Evolutionary conservation across 2,888 invertebrate species (phyloP), one percentile per base, ranked within the genome.

Genomic region (Leptinotarsa haldemani): DNA sequence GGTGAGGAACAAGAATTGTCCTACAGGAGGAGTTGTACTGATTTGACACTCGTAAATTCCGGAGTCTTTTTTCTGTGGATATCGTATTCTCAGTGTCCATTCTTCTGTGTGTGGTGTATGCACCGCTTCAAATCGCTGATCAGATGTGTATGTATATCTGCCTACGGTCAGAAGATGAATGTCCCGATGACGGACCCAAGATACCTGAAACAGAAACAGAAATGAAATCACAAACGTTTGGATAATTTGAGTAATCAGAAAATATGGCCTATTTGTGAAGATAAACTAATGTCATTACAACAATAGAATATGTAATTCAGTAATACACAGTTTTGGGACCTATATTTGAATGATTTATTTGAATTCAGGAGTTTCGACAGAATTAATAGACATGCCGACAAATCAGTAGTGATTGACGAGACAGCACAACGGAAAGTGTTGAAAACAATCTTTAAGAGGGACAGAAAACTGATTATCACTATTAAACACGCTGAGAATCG

Each of bases 31-130:
- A 77, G 96, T 96, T 69, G 96, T 96, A 81, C 95, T 95, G 86
- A 96, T 95, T 90, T 96, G 96, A 87, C 96, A 96, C 89, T 96
- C 96, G 88, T 96, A 96, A 83, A 94, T 91, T 53, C 94, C 94
- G 2, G 93, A 91, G 85, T 94, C 94, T 83, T 92, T 92, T 76
- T 91, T 89, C 86, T 94, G 93, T 9, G 93, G 92, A 86, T 93
- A 93, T 76, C 92, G 90, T 86, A 94, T 93, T 84, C 93, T 91
- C 74, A 96, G 88, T 68, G 94, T 94, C 95, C 95, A 95, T 87
- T 95, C 95, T 87, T 96, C 95, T 70, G 94, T 93, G 85, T 95
- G 94, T 1, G 95, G 95, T 74, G 93, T 93, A 88, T 96, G 95
- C 79, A 95, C 91, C 61, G 95, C 95, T 87, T 95, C 95, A 83